phyloP scores from a whole-genome alignment of 2,797 vertebrate genomes.

The Megaceryle alcyon region DNA sequence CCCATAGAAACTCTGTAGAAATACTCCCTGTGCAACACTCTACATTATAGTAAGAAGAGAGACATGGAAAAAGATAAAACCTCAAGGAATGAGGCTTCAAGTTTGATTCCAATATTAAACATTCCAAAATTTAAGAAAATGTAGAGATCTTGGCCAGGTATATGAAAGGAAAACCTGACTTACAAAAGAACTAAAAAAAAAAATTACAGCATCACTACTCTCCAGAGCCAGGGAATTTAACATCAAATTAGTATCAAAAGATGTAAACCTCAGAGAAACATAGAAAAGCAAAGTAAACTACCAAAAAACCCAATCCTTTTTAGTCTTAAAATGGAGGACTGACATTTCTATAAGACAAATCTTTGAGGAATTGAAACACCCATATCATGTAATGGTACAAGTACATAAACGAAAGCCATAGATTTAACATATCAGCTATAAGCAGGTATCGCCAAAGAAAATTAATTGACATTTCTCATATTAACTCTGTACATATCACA shows the following conservation, averaged over 20 bases:
- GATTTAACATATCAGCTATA: neutral
- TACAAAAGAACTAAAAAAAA: neutral
- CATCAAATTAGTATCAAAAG: neutral
- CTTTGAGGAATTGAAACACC: neutral
- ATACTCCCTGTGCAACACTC: neutral
- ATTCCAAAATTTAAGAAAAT: neutral
- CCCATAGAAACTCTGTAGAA: neutral
- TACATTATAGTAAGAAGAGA: neutral
- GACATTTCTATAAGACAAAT: neutral
- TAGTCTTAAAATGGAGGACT: neutral
- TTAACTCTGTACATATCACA: neutral
- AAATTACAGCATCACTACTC: neutral
- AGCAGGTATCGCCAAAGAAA: neutral
- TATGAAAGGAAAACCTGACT: neutral
- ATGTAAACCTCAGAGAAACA: neutral
- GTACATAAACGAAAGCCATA: neutral
- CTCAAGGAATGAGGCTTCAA: neutral
- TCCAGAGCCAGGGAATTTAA: neutral
- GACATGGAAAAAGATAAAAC: neutral
- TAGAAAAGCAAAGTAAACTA: neutral
- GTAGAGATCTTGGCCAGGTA: neutral
- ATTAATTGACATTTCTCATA: neutral
- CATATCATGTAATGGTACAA: neutral
- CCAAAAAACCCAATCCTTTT: neutral
- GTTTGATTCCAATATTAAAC: neutral